Evolutionary conservation across 2,797 vertebrate species (phyloP).

Genomic region (Sebastolobus alascanus): DNA sequence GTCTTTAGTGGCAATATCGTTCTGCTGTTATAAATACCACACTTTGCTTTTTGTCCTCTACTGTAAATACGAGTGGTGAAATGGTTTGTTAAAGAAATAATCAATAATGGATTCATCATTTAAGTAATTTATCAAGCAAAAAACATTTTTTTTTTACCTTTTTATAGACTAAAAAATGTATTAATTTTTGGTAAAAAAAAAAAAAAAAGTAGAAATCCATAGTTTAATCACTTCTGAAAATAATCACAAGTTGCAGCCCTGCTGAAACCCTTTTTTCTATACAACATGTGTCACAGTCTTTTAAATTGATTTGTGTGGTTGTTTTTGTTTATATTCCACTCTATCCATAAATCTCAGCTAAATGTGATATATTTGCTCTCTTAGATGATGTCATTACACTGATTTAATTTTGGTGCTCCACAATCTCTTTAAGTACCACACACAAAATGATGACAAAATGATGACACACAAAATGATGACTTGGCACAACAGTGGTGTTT

Average conservation of each 20-base stretch:
- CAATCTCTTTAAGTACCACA: background rate
- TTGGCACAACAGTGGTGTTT: background rate
- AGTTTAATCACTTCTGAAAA: background rate
- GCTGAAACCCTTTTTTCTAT: background rate
- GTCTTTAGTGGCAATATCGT: background rate
- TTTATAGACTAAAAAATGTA: background rate
- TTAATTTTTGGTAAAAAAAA: background rate
- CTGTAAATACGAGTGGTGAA: background rate
- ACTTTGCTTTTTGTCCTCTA: background rate
- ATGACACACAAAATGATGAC: background rate
- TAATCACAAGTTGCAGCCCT: background rate
- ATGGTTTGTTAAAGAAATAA: background rate
- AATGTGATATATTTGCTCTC: background rate
- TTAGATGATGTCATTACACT: constrained; percentile 1
- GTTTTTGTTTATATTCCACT: background rate
- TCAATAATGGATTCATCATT: background rate
- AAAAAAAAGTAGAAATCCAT: background rate
- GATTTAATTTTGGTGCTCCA: background rate
- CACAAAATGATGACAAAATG: too few relatives aligned
- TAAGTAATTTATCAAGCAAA: background rate
- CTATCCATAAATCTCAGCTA: background rate
- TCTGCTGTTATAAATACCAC: background rate
- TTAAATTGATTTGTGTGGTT: constrained; percentile 3
- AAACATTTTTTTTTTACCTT: background rate
- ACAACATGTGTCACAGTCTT: background rate